Conservation (phyloP, 1,140 invertebrate species). For the Drosophila santomea region DNA sequence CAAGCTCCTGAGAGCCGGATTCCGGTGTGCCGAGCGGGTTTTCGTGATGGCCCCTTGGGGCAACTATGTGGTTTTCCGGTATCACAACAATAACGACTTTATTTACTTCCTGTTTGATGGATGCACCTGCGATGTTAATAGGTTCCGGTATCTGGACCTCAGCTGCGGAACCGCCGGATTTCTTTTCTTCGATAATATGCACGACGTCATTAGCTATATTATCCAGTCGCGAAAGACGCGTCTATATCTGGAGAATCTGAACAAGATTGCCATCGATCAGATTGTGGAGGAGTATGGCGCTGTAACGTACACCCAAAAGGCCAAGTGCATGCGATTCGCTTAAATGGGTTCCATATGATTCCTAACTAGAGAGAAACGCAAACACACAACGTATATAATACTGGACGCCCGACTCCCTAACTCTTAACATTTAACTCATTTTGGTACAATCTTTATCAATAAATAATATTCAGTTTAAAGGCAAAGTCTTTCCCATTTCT, state of each 20-base stretch:
- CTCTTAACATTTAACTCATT: not conserved
- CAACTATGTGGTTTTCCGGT: slow-evolving; percentile 81
- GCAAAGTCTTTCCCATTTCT: not conserved
- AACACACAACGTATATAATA: not conserved
- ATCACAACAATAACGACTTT: slow-evolving; percentile 65
- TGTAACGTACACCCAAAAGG: slow-evolving; percentile 73
- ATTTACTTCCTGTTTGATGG: slow-evolving; percentile 80
- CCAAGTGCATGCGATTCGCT: slow-evolving; percentile 72
- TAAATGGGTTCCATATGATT: slow-evolving; percentile 4
- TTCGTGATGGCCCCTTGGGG: slow-evolving; percentile 83
- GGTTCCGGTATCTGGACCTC: slow-evolving; percentile 79
- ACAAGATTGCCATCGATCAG: slow-evolving; percentile 73
- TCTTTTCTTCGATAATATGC: slow-evolving; percentile 71
- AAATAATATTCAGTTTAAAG: not conserved
- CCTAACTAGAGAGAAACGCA: not conserved
- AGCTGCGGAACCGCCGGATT: slow-evolving; percentile 78
- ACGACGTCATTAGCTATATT: slow-evolving; percentile 79
- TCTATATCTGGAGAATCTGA: slow-evolving; percentile 71
- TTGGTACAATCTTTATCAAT: slow-evolving; percentile 2
- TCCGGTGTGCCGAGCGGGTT: slow-evolving; percentile 78
- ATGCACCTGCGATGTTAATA: slow-evolving; percentile 80
- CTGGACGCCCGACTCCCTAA: not conserved
- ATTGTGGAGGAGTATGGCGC: slow-evolving; percentile 77
- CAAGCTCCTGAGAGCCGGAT: slow-evolving; percentile 74
- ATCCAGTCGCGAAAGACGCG: slow-evolving; percentile 73